Evolutionary conservation across 2,113 vertebrate genomes (phyloP).

Genomic region (Hemichromis elongatus): DNA sequence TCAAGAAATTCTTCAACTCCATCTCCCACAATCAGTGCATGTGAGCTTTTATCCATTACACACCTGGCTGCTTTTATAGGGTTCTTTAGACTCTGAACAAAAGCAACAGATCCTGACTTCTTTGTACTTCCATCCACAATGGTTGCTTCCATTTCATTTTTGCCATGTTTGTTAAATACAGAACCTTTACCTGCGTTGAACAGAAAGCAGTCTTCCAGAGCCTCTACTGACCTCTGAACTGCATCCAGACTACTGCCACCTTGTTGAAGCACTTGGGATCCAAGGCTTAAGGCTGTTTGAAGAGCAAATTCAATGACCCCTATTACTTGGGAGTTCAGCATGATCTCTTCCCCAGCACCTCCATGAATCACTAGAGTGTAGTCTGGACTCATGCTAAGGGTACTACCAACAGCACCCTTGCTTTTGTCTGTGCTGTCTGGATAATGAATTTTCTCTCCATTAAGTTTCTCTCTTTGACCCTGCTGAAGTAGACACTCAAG

Average conservation of each 20-base stretch:
- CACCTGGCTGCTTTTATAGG: slow-evolving; percentile 74
- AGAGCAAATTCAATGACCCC: slow-evolving; percentile 72
- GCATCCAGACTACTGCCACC: slow-evolving; percentile 73
- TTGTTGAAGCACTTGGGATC: slow-evolving; percentile 56
- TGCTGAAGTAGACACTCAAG: slow-evolving; percentile 61
- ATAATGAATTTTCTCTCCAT: neutral
- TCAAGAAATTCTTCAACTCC: slow-evolving; percentile 73
- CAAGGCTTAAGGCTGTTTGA: slow-evolving; percentile 66
- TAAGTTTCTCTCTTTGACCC: slow-evolving; percentile 22
- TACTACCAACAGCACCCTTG: neutral
- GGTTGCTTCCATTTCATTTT: slow-evolving; percentile 75
- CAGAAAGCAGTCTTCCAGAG: slow-evolving; percentile 77
- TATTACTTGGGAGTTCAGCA: slow-evolving; percentile 60
- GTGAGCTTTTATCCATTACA: slow-evolving; percentile 74
- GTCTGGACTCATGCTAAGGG: slow-evolving; percentile 14
- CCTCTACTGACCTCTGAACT: slow-evolving; percentile 73
- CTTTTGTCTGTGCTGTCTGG: neutral
- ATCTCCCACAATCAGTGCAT: slow-evolving; percentile 70
- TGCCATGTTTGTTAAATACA: slow-evolving; percentile 72
- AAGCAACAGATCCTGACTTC: slow-evolving; percentile 73
- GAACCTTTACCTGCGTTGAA: slow-evolving; percentile 79
- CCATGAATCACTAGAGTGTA: slow-evolving; percentile 75
- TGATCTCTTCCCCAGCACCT: slow-evolving; percentile 74
- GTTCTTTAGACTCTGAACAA: slow-evolving; percentile 70
- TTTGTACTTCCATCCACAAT: slow-evolving; percentile 66